Evolutionary conservation across 2,113 vertebrate species (phyloP), one percentile per base, ranked within the genome.

Genomic region (Limnothrissa miodon): DNA sequence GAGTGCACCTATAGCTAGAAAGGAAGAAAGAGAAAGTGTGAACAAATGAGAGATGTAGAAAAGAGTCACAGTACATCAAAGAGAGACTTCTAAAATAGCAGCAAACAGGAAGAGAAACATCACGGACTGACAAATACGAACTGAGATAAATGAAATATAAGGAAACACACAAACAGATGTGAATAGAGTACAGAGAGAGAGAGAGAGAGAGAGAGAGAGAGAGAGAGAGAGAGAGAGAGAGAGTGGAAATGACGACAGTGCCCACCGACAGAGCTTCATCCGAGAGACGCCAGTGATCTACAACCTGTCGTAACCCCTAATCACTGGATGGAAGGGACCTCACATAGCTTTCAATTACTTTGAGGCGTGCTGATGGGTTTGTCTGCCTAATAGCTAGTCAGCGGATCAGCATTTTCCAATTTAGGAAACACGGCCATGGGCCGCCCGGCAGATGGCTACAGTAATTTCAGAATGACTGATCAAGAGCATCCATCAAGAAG

Each of bases 141-240:
- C 88, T 89, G 84, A 89, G 53, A 70, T 83, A 87, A 56, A 91
- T 87, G 74, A 87, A 86, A 85, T 89, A 85, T 83, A 70, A 89
- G 89, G 90, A 83, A 82, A 89, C 10, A 74, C 29, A 19, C 10
- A 33, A 4, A 36, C 29, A 36, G 19, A 74, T 74, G n/a, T 36
- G 33, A 74, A 74, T 86, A 89, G 85, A 80, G 33, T 87, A 90
- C 83, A 86, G 45, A 56, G 78, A 86, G 78, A 83, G 53, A 48
- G 59, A 78, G 79, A 59, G 48, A 83, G 78, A 45, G 45, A 84
- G n/a, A 84, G 70, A 80, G 80, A 78, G 79, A 83, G 84, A 85
- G 62, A 70, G 5, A 70, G 62, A 70, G 1, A 33, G 66, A 74
- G 66, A 62, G 59, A 62, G 59, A 56, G 25, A 62, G n/a, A 25